Conservation (phyloP, 2,113 vertebrate genomes). For the Notarius quadriscutis region DNA sequence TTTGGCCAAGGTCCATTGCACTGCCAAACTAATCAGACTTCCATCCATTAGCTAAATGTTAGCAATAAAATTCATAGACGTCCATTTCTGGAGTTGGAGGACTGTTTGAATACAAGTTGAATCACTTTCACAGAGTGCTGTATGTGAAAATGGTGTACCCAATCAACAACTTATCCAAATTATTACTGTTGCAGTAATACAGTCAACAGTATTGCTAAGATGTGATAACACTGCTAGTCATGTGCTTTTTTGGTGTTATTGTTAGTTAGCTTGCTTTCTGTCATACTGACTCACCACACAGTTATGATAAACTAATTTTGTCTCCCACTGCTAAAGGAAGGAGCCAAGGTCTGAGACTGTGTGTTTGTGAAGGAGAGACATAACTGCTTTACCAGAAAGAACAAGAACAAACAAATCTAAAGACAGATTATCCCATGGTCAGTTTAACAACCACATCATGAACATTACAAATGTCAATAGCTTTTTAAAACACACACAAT, state of each 20-base stretch:
- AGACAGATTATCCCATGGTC: background rate
- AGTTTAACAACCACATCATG: background rate
- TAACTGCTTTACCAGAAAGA: background rate
- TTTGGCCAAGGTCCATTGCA: background rate
- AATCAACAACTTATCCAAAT: background rate
- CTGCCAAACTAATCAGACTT: background rate
- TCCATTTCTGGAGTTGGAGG: conserved; percentile 1
- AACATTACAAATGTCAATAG: background rate
- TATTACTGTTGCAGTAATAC: background rate
- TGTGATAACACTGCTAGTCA: background rate
- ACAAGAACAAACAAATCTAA: conserved; percentile 1
- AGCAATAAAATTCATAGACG: too few species aligned
- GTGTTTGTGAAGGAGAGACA: conserved; percentile 18
- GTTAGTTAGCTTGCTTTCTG: background rate
- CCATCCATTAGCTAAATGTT: background rate
- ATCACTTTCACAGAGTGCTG: background rate
- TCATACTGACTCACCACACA: conserved; percentile 6
- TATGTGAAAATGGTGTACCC: background rate
- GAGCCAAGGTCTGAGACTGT: conserved; percentile 20
- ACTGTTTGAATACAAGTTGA: background rate
- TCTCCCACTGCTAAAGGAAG: conserved; percentile 25
- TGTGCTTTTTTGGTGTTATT: background rate
- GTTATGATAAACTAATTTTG: conserved; percentile 23
- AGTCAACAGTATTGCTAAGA: background rate
- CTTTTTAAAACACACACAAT: background rate